Conservation (phyloP, 2,113 vertebrate genomes). For the Chloropsis cyanopogon region DNA sequence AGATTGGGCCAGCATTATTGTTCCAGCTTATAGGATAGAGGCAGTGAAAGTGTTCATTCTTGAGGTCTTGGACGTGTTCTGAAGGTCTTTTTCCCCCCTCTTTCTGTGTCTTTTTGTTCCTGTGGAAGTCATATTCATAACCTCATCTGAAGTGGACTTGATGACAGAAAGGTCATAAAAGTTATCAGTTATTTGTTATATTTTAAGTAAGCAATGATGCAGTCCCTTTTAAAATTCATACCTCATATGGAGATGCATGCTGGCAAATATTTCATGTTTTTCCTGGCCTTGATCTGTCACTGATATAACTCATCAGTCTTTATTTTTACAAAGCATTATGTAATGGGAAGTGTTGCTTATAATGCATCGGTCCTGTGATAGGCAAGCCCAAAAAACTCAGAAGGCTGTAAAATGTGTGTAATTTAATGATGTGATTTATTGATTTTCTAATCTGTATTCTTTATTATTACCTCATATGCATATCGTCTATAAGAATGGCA, state of each 20-base stretch:
- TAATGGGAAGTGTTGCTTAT: neutral
- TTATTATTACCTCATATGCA: neutral
- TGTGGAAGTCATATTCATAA: neutral
- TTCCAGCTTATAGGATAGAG: neutral
- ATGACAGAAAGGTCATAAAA: neutral
- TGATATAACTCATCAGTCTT: neutral
- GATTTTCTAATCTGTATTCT: neutral
- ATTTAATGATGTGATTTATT: neutral
- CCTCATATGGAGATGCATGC: neutral
- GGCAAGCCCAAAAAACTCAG: neutral
- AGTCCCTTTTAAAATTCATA: neutral
- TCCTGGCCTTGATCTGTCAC: neutral
- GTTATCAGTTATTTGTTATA: neutral
- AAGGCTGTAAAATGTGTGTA: neutral
- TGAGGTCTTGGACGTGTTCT: neutral
- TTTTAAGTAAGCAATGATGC: neutral
- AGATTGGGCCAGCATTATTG: neutral
- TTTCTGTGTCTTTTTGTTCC: neutral
- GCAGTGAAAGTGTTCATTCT: neutral
- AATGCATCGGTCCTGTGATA: neutral
- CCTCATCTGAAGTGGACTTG: neutral
- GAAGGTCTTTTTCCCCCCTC: neutral
- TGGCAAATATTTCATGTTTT: neutral
- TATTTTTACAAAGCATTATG: neutral
- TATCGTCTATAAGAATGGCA: neutral